Evolutionary conservation across 2,797 vertebrate species (phyloP), one percentile per base, ranked within the genome.

Genomic region (Brotula barbata): DNA sequence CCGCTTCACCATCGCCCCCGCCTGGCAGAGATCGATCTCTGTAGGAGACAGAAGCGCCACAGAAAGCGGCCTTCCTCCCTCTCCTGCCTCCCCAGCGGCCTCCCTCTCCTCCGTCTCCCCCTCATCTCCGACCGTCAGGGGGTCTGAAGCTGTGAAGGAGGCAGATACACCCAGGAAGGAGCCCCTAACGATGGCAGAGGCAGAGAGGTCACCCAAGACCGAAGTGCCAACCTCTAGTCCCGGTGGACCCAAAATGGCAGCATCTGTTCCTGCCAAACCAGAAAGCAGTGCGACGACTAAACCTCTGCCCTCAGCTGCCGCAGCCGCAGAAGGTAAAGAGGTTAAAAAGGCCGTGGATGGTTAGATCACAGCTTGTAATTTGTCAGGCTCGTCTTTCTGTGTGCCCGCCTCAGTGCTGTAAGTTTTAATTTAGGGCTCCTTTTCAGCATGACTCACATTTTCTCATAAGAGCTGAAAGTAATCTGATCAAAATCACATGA

Each of bases 11-110:
- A 70, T 89, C 20, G 68, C 85, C 16, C 85, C 93, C 1, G 86
- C 90, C 13, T 91, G 90, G 92, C 92, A 93, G 81, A 86, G 89
- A 22, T 90, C 91, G 1, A 71, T 87, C 14, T 88, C 90, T 2
- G 8, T 16, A 3, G 82, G 47, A 40, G 84, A 75, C 6, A 74
- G 56, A 5, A 70, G 59, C 40, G 51, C 64, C 11, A 84, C 89
- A 46, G 87, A 94, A 3, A 81, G 77, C 20, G 31, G 41, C 13
- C 10, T 73, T 57, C 40, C 4, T 87, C 23, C 3, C 44, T 11
- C 73, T 3, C 28, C 73, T 4, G 59, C 72, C 3, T 64, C 76
- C 0, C 46, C 70, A 1, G 60, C 86, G 1, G 28, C 57, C 19
- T 48, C 6, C 5, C 0, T 23, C 19, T 17, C 61, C 62, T 80